Conservation (phyloP, 1,140 invertebrate species). For the Archegozetes longisetosus region DNA sequence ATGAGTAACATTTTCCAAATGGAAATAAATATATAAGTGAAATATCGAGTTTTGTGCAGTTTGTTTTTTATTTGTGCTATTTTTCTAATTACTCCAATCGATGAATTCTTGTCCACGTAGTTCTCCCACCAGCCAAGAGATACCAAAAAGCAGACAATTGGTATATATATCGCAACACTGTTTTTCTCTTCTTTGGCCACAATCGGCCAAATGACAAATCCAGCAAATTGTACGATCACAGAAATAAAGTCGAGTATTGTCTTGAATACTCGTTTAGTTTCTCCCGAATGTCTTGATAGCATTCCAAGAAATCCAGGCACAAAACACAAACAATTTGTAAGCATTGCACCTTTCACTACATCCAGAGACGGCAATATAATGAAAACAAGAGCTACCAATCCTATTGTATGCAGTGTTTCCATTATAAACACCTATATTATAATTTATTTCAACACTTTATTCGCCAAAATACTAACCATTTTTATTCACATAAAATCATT, state of each 20-base stretch:
- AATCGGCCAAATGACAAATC: constrained; percentile 69
- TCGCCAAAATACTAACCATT: neutral
- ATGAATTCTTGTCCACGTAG: constrained; percentile 51
- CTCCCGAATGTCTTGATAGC: constrained; percentile 19
- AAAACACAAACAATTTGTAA: constrained; percentile 29
- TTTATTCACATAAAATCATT: neutral
- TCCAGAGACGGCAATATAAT: constrained; percentile 31
- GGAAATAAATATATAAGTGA: constrained; percentile 25
- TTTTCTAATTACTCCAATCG: constrained; percentile 46
- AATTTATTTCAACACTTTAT: neutral
- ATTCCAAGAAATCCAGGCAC: constrained; percentile 27
- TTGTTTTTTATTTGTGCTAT: constrained; percentile 64
- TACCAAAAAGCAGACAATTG: constrained; percentile 59
- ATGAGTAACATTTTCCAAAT: constrained; percentile 29
- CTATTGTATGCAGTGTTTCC: constrained; percentile 30
- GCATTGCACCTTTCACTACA: constrained; percentile 28
- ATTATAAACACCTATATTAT: constrained; percentile 26
- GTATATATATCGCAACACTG: constrained; percentile 27
- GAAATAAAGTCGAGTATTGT: constrained; percentile 25
- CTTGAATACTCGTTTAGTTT: constrained; percentile 17
- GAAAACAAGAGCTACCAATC: constrained; percentile 30
- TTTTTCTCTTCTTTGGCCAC: constrained; percentile 5
- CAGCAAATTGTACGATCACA: constrained; percentile 46
- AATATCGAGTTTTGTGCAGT: constrained; percentile 56
- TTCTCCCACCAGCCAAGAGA: constrained; percentile 95